Evolutionary conservation across 2,113 vertebrate genomes (phyloP), one percentile per base, ranked within the genome.

Genomic region (Ceyx margarethae): DNA sequence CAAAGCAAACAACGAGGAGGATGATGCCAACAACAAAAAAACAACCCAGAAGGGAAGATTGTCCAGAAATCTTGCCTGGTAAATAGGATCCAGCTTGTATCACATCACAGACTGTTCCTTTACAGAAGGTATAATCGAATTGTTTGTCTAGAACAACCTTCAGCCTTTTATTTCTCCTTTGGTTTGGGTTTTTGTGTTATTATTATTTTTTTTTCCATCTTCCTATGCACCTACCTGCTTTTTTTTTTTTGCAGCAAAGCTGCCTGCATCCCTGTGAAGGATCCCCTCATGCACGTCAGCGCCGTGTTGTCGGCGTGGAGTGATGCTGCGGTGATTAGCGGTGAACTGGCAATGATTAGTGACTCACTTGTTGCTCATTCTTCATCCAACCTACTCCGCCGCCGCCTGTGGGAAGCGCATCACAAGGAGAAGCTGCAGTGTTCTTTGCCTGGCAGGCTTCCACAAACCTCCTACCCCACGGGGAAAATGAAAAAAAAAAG

Each of bases 341-440:
- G 91, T 92, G 94, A 94, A 96, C 91, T 91, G 96, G 89, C 95
- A 94, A 92, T 89, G 95, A 96, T 95, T 91, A 95, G 79, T 96
- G 96, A 96, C 81, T 96, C 96, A 96, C 56, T 81, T 81, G 64
- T 92, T 96, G 87, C 89, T 96, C 94, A 89, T 95, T 95, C 92
- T 96, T 87, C 91, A 92, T 92, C 78, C 92, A 95, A 68, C 96
- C 95, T 92, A 95, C 95, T 95, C 88, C 81, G 72, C 88, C 88
- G 72, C 83, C 87, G 71, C 87, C 83, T 95, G 84, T 96, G 94
- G 91, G 94, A 96, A 94, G 94, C 78, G 93, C 91, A 94, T 71
- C 75, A 83, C 43, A 93, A 92, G 91, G 92, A 94, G 89, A 95
- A 93, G 56, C 35, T 18, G 66, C 54, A 40, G 56, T 60, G 60